Evolutionary conservation across 2,113 vertebrate genomes (phyloP), one percentile per base, ranked within the genome.

Genomic region (Notarius lentiginosus): DNA sequence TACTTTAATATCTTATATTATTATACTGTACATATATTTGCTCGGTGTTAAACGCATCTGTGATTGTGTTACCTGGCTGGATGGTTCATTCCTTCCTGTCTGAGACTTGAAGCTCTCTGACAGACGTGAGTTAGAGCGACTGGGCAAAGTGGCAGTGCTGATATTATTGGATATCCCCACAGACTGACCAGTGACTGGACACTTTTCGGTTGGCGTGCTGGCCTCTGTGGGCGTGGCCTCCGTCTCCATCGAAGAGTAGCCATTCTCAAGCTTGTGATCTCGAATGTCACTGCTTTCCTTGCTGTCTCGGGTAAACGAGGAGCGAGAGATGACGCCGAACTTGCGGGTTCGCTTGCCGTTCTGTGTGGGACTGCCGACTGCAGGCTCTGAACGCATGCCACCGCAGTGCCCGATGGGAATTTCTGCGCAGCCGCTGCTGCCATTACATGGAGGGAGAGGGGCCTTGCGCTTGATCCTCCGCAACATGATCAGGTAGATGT

Each of bases 401-500:
- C 90, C 87, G 83, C 91, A 93, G 86, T 93, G 96, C 92, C 94
- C 94, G 66, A 91, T 94, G 88, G 94, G 92, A 60, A 89, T 90
- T 90, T 92, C 94, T 85, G 94, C 92, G 84, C 92, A 93, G 90
- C 93, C 91, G 88, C 93, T 91, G 63, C 91, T 92, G 91, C 94
- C 95, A 63, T 95, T 96, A 79, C 95, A 95, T 20, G 97, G 96
- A 93, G 96, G 96, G 86, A 94, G 95, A 63, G 97, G 97, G 86
- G 97, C 97, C 90, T 97, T 98, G 91, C 96, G 95, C 92, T 98
- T 99, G 89, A 99, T 97, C 90, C 97, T 96, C 86, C 98, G 97
- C 90, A 99, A 95, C 95, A 99, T 97, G 95, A 99, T 98, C 95
- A 99, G 92, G 95, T 98, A 97, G 95, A 98, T 95, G 0, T 95